Evolutionary conservation across 2,113 vertebrate species (phyloP).

Genomic region (Carollia perspicillata): DNA sequence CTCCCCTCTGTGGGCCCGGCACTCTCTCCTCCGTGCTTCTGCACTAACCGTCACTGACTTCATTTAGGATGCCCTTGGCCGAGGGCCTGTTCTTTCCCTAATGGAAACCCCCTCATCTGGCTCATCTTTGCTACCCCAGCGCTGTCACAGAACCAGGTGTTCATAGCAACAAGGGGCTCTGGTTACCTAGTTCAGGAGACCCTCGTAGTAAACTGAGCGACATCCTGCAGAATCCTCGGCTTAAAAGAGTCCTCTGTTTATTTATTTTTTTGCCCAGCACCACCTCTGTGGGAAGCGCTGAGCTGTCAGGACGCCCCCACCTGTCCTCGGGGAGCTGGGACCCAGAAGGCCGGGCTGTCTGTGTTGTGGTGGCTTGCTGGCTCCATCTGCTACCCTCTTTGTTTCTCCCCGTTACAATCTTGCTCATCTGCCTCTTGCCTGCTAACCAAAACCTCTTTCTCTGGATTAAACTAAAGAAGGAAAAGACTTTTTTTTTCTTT

Average conservation of each 20-base stretch:
- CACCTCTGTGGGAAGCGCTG: background rate
- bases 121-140: background rate
- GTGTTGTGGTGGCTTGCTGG: background rate
- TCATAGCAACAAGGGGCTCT: background rate
- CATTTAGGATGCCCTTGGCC: background rate
- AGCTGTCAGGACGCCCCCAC: background rate
- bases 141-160: background rate
- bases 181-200: background rate
- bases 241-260: background rate
- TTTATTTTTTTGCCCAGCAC: background rate
- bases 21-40: background rate
- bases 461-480: background rate
- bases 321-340: background rate
- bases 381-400: background rate
- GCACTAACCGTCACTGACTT: background rate
- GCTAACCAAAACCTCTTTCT: background rate
- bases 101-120: background rate
- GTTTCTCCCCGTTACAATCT: background rate
- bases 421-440: background rate
- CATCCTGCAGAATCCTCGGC: background rate
- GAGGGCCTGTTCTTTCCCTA: background rate
- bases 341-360: background rate
- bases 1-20: background rate
- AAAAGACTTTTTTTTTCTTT: background rate
- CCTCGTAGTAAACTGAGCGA: background rate